Base-by-base conservation (phyloP, 1,140 invertebrate genomes). In the Leptestheria dahalacensis region DNA sequence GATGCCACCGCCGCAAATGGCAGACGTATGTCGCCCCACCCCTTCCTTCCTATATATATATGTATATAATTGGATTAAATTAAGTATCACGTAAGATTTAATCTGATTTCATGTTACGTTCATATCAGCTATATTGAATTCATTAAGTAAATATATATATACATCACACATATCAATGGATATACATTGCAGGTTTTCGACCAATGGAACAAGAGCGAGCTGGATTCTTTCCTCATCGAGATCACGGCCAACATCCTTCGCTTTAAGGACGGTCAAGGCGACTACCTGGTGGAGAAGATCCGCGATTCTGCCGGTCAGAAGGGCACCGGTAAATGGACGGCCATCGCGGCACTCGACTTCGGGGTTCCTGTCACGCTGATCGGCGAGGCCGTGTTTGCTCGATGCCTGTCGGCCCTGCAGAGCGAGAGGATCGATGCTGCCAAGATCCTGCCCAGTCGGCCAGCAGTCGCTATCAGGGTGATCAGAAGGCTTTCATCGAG, bases 291-390 rank as follows among this genome's bases (percentile, higher is more conserved):
- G 24, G 88, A 92, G 46, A 88, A 96, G 70, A 99, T 99, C 61
- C 76, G 85, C 1, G 97, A 99, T 71, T 82, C 88, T 11, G 97
- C 97, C 29, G 96, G 96, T 1, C 95, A 98, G 74, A 99, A 99
- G 73, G 97, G 97, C 57, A 99, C 96, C 0, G 96, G 97, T 47
- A 99, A 99, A 71, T 99, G 96, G 96, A 99, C 96, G 0, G 94
- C 91, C 2, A 96, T 99, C 63, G 80, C 91, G 20, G 91, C 93
- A 0, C 75, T 99, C 11, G 92, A 99, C 63, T 97, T 94, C 68
- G 96, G 95, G 21, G 82, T 95, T 15, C 97, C 96, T 0, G 92
- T 99, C 2, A 98, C 97, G 25, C 80, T 99, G 55, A 99, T 99
- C 63, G 95, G 89, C 20, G 95, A 99, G 74, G 91, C 95, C 6